These are phyloP conservation scores for Ichneumon xanthorius DNA, from an alignment of 2,888 invertebrate species.

Conservation along the genomic window DNA sequence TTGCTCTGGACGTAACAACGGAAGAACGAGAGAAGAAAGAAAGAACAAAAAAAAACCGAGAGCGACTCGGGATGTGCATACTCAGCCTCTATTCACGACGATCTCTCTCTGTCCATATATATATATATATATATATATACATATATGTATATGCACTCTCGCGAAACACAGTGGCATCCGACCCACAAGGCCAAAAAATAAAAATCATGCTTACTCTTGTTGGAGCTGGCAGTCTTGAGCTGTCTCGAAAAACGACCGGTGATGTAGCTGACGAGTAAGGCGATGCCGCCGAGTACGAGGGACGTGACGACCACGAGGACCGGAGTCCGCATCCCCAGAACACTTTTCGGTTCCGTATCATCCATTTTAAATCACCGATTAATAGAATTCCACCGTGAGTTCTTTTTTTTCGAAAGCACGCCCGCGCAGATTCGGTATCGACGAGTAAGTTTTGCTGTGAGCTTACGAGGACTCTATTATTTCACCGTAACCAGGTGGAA, in stretches of 20 bases:
- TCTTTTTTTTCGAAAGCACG: background rate
- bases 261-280: constrained; percentile 71
- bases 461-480: background rate
- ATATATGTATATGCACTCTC: background rate
- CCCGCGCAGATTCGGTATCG: background rate
- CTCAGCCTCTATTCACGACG: background rate
- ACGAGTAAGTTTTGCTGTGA: background rate
- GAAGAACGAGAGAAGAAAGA: background rate
- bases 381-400: background rate
- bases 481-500: background rate
- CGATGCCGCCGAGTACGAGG: constrained; percentile 71
- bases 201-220: constrained; percentile 72
- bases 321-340: constrained; percentile 61
- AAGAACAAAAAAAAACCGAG: background rate
- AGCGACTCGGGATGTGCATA: background rate
- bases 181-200: background rate
- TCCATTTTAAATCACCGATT: constrained; percentile 53
- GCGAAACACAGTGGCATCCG: background rate
- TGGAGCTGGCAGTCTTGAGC: constrained; percentile 30
- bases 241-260: constrained; percentile 71
- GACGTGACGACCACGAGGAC: constrained; percentile 66
- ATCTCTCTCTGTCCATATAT: background rate
- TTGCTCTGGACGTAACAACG: constrained; percentile 14
- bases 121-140: background rate
- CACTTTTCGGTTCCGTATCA: constrained; percentile 57